Evolutionary conservation across 1,140 invertebrate species (phyloP), one percentile per base, ranked within the genome.

Genomic region (Scaptodrosophila lebanonensis): DNA sequence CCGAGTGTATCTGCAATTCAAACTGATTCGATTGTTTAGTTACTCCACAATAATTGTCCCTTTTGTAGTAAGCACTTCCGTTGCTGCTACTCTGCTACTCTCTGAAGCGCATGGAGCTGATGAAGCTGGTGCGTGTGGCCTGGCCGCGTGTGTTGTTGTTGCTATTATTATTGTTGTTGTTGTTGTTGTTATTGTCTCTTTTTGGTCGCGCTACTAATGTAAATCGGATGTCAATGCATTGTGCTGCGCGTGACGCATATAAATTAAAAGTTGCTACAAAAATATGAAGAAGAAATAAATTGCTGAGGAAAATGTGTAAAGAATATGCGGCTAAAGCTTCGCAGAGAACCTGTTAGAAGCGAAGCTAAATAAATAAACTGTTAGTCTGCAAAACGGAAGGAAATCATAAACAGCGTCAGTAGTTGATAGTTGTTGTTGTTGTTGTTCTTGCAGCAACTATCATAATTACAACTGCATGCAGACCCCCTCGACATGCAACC

Each of bases 221-320:
- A 85, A 85, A 85, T 85, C 83, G 83, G 83, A 85, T 85, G 83
- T 85, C 72, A 85, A 83, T 73, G 76, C 64, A 75, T 3, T 11
- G 11, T 25, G 22, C 13, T 42, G 67, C 82, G 75, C 76, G 82
- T 72, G 73, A 70, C 66, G 82, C 76, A 82, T 79, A 84, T 84
- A 79, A 84, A 82, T 84, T 82, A 73, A 56, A 40, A 59, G 25
- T 40, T 38, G 15, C n/a, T n/a, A n/a, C n/a, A 4, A 30, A 33
- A n/a, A 61, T 52, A 51, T 52, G 22, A n/a, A 53, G 29, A 33
- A 30, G 33, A 35, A 18, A 38, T 33, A 54, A 47, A 39, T n/a
- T n/a, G n/a, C n/a, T n/a, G n/a, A n/a, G n/a, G 20, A 60, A 38
- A 50, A 15, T 22, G 48, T 49, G 38, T 50, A 15, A 38, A 49